phyloP scores from a whole-genome alignment of 2,888 invertebrate species.

The Candidula unifasciata region DNA sequence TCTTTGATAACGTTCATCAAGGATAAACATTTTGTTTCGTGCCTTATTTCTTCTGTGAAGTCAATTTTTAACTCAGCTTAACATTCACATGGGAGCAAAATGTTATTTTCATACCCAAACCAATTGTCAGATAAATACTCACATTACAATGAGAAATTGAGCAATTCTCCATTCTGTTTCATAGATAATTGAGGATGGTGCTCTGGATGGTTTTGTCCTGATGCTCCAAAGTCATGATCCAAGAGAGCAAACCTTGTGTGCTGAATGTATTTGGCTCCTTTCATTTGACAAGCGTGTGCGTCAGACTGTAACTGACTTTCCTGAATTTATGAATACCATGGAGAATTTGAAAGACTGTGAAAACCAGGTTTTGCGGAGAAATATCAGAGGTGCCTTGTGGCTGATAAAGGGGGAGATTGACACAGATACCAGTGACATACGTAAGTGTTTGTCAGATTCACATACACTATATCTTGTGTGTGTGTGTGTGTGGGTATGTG shows the following conservation, averaged over 20 bases:
- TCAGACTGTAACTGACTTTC: constrained; percentile 59
- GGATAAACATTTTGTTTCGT: too few species aligned
- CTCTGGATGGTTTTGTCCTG: constrained; percentile 61
- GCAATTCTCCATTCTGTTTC: neutral
- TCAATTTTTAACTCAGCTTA: too few species aligned
- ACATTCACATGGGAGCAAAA: too few species aligned
- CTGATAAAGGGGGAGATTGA: constrained; percentile 69
- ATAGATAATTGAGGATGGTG: constrained; percentile 71
- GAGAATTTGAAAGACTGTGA: constrained; percentile 63
- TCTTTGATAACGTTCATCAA: too few species aligned
- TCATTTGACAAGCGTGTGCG: constrained; percentile 69
- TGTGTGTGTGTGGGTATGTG: too few species aligned
- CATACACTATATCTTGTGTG: too few species aligned
- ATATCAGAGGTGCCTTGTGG: constrained; percentile 69
- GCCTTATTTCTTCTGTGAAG: too few species aligned
- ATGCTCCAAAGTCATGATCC: constrained; percentile 65
- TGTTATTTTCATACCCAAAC: too few species aligned
- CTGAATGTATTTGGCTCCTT: constrained; percentile 68
- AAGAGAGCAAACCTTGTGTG: constrained; percentile 65
- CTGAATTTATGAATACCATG: constrained; percentile 62
- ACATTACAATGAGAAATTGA: too few species aligned
- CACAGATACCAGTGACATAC: constrained; percentile 35
- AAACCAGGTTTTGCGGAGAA: constrained; percentile 63
- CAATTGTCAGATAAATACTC: too few species aligned
- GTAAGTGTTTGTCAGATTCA: constrained; percentile 14